Base-by-base conservation (phyloP, 2,888 invertebrate species). In the Andrena camellia region DNA sequence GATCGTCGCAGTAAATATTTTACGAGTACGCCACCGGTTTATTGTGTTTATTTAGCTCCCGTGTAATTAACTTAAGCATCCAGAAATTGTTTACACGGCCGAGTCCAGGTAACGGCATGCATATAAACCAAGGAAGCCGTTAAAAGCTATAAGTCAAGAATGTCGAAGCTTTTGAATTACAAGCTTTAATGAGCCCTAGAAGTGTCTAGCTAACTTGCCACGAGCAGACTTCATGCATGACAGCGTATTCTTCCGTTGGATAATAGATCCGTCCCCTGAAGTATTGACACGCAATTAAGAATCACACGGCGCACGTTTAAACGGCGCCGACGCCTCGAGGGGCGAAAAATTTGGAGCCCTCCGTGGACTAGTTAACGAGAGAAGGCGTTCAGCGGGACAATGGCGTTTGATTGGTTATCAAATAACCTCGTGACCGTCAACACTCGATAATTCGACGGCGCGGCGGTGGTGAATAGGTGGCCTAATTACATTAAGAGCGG, bases 11-110 rank as follows among this genome's bases (percentile, higher is more conserved):
- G 62, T 79, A 81, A 79, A 81, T 80, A 81, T 81, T 79, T 79
- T 71, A 88, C 79, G 82, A 81, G 77, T 63, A 81, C 76, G 72
- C 69, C 81, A 85, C 83, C 79, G 82, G 88, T 83, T 87, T 87
- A 87, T 88, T 86, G 17, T 86, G 87, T 84, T 64, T 73, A 74
- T 64, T 60, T 54, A 17, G 23, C 42, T 52, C 20, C 42, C 76
- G 42, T 17, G 62, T 72, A 68, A 81, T 81, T 79, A 81, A 68
- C 29, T 52, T 67, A 33, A n/a, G 5, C 54, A 50, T 8, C 35
- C 35, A 26, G 10, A 23, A 29, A n/a, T 2, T 7, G 31, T 17
- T 74, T 26, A 17, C 17, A 48, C 59, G 13, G 23, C 1, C 10
- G 8, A 26, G 20, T 57, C 3, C n/a, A 52, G 20, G n/a, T 54